Evolutionary conservation across 1,140 invertebrate species (phyloP).

Genomic region (Apolygus lucorum): DNA sequence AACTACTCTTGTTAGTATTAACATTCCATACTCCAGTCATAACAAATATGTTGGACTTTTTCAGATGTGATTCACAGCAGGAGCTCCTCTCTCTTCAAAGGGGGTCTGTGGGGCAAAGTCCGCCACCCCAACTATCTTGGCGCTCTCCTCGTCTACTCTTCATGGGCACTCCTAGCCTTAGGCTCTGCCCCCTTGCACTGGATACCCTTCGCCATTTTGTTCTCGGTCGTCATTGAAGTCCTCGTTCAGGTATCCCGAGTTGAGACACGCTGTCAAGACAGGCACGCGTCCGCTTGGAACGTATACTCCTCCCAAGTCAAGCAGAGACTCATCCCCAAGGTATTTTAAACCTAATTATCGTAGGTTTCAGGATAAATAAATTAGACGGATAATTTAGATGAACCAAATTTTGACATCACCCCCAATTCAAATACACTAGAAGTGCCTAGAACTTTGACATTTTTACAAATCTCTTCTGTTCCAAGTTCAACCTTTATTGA

Average conservation of each 20-base stretch:
- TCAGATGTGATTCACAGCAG: slow-evolving; percentile 3
- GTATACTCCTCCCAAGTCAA: neutral
- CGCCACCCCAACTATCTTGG: slow-evolving; percentile 9
- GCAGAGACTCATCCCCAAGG: neutral
- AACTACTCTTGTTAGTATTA: no score
- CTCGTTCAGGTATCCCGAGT: neutral
- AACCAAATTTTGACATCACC: no score
- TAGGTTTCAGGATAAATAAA: no score
- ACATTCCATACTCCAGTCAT: no score
- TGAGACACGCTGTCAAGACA: neutral
- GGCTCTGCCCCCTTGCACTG: neutral
- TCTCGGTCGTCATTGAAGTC: neutral
- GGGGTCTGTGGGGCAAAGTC: neutral
- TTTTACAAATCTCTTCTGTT: no score
- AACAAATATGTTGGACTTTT: no score
- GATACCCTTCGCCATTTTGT: neutral
- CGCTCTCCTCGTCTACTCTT: neutral
- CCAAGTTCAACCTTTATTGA: no score
- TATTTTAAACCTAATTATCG: neutral
- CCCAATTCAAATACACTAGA: no score
- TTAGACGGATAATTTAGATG: no score
- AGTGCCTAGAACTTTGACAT: no score
- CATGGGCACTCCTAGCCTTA: neutral
- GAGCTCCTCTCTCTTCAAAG: neutral
- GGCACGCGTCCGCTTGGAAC: neutral